Evolutionary conservation across 2,797 vertebrate genomes (phyloP), one percentile per base, ranked within the genome.

Genomic region (Onychomys leucogaster): DNA sequence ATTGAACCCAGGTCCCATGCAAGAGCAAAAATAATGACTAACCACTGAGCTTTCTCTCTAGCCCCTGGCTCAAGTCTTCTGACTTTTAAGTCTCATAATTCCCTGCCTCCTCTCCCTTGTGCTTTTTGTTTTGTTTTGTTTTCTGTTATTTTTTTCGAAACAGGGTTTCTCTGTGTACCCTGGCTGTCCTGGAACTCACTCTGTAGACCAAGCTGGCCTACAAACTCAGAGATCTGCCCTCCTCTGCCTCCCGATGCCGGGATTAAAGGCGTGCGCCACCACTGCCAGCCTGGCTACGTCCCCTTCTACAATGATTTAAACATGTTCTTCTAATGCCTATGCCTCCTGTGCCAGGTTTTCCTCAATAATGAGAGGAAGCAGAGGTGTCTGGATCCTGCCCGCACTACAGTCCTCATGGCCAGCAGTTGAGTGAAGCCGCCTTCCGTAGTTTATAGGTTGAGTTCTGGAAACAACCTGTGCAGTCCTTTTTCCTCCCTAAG

Each of bases 381-480:
- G 29, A 57, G 17, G 17, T 55, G n/a, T 69, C 55, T 59, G 7
- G 17, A 52, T 65, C 23, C 73, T 27, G 57, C 73, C 2, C 1
- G 27, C 25, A 63, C 57, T 29, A 59, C 69, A 85, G n/a, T 21
- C 1, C 71, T 73, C 10, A 0, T 0, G 29, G 37, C 55, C 63
- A 7, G 41, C n/a, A 19, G n/a, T 2, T 59, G 29, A 69, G 25
- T 8, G 43, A 78, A 67, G 52, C 46, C 88, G 37, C 6, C 81
- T 94, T 94, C 81, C 88, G 80, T 82, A 67, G 88, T 71, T 67
- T 69, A 82, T 87, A 34, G 34, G 37, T 59, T 87, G 14, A 91
- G 13, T 14, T 67, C 85, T 76, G 13, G 41, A 59, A 23, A 37
- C 29, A 34, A 52, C 7, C 75, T 32, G 5, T 11, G 69, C 77